phyloP scores from a whole-genome alignment of 2,888 invertebrate species.

The Trachelus iudaicus region DNA sequence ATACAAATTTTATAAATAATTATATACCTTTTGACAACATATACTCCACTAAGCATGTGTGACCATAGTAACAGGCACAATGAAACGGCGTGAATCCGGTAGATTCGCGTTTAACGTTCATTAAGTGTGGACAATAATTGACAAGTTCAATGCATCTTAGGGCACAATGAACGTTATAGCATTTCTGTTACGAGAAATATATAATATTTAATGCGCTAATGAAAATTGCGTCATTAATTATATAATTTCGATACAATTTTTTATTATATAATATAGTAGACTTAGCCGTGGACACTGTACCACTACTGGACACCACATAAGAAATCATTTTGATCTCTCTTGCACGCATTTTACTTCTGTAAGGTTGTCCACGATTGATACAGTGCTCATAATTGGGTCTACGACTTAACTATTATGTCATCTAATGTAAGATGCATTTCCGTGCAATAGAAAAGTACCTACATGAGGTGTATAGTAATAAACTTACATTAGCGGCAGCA shows the following conservation, averaged over 20 bases:
- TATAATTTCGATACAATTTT: neutral
- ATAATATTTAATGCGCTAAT: neutral
- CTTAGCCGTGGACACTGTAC: neutral
- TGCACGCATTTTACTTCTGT: neutral
- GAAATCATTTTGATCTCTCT: neutral
- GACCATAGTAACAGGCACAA: conserved; percentile 38
- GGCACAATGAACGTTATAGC: conserved; percentile 28
- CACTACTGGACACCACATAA: too few species aligned
- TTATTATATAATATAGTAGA: neutral
- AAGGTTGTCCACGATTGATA: neutral
- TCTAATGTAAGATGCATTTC: neutral
- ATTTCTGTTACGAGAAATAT: conserved; percentile 30
- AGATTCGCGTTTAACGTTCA: conserved; percentile 29
- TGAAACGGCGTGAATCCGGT: conserved; percentile 43
- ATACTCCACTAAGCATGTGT: conserved; percentile 30
- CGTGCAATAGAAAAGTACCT: neutral
- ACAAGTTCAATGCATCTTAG: conserved; percentile 31
- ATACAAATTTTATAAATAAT: neutral
- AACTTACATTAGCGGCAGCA: neutral
- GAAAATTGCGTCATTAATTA: neutral
- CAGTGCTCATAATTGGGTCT: neutral
- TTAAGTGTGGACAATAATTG: conserved; percentile 30
- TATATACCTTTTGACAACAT: conserved; percentile 37
- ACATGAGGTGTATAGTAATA: neutral
- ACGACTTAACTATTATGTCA: neutral